Conservation (phyloP, 2,888 invertebrate species). For the Euclidia mi region DNA sequence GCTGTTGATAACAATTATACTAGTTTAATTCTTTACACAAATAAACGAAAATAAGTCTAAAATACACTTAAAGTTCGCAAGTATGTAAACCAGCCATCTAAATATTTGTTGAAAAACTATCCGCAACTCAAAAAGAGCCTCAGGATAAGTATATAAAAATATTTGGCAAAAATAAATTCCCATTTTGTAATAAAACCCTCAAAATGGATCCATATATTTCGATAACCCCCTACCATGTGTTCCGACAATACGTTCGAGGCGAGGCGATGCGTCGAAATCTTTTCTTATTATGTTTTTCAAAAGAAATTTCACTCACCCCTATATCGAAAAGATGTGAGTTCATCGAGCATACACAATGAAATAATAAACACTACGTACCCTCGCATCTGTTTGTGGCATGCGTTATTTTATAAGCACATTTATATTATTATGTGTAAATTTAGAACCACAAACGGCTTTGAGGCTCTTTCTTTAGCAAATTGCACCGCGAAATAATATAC, state of each 20-base stretch:
- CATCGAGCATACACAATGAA: constrained; percentile 66
- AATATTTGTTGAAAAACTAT: constrained; percentile 13
- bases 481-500: too few species aligned
- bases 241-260: constrained; percentile 34
- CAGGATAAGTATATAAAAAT: constrained; percentile 20
- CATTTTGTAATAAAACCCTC: constrained; percentile 38
- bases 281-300: constrained; percentile 49
- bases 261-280: constrained; percentile 46
- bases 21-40: too few species aligned
- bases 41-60: too few species aligned
- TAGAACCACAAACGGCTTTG: constrained; percentile 5
- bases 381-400: constrained; percentile 54
- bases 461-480: too few species aligned
- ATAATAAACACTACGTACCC: constrained; percentile 68
- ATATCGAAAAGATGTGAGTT: constrained; percentile 53
- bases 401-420: constrained; percentile 56
- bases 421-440: constrained; percentile 49
- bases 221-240: constrained; percentile 40
- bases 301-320: constrained; percentile 54
- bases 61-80: too few species aligned
- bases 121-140: constrained; percentile 10
- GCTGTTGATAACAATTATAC: too few species aligned
- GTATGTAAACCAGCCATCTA: too few species aligned
- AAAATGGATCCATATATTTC: constrained; percentile 34
- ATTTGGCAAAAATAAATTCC: constrained; percentile 33